These are phyloP conservation scores for Plotosus lineatus DNA, from an alignment of 2,113 vertebrate species.

Conservation along the genomic window DNA sequence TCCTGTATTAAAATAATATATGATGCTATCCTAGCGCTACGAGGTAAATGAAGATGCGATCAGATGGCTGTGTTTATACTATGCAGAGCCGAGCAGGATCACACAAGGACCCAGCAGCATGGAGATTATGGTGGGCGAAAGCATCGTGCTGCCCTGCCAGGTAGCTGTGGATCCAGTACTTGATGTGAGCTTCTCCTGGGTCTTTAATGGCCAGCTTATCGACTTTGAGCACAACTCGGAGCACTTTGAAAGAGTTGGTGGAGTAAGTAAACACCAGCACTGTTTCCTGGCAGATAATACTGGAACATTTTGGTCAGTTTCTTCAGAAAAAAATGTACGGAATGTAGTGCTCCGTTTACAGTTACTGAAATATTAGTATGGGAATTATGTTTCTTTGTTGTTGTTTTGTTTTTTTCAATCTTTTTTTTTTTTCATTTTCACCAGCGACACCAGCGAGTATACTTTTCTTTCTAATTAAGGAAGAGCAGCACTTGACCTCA, in stretches of 20 bases:
- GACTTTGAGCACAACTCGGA: conserved; percentile 83
- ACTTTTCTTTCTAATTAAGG: neutral
- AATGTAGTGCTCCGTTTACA: neutral
- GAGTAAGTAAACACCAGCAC: conserved; percentile 77
- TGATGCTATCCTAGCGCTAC: neutral
- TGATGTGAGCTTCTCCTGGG: conserved; percentile 90
- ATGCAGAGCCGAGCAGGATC: conserved; percentile 88
- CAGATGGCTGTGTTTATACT: conserved; percentile 51
- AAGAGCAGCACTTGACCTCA: neutral
- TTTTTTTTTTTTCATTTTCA: no score
- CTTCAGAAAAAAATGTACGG: neutral
- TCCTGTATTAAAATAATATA: neutral
- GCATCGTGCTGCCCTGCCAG: conserved; percentile 90
- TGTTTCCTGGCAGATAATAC: conserved; percentile 3
- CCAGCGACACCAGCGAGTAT: no score
- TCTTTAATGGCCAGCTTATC: conserved; percentile 84
- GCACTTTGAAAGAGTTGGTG: conserved; percentile 90
- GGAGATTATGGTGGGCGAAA: conserved; percentile 94
- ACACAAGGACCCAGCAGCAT: conserved; percentile 86
- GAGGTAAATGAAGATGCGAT: neutral
- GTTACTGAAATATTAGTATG: neutral
- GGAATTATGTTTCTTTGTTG: neutral
- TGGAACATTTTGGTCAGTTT: neutral
- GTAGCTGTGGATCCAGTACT: conserved; percentile 85
- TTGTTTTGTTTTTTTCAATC: no score